These are phyloP conservation scores for Spodoptera frugiperda DNA, from an alignment of 1,140 invertebrate genomes.

Conservation along the genomic window DNA sequence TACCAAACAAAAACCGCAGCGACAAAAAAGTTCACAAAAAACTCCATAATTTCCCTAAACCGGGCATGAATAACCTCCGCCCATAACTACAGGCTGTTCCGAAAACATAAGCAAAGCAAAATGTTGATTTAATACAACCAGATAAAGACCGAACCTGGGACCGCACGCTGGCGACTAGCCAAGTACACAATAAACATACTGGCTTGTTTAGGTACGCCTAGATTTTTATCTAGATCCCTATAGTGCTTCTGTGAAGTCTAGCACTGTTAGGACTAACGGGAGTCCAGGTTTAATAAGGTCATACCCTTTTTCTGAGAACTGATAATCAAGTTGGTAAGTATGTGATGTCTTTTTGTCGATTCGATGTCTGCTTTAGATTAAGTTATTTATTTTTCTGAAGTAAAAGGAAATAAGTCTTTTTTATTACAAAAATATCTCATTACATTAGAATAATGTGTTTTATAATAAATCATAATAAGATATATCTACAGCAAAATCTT, in stretches of 20 bases:
- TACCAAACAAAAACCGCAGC: not conserved
- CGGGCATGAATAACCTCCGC: not conserved
- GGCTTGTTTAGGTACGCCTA: constrained; percentile 2
- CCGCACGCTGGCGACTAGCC: not conserved
- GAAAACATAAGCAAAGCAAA: constrained; percentile 8
- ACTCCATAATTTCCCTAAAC: not conserved
- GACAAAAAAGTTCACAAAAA: not conserved
- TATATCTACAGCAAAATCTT: too few species aligned
- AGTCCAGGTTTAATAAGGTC: not conserved
- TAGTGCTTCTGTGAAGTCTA: not conserved
- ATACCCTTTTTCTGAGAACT: not conserved
- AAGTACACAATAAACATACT: not conserved
- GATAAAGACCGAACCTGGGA: not conserved
- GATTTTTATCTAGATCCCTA: constrained; percentile 29
- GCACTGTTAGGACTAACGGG: too few species aligned
- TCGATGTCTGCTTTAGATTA: too few species aligned
- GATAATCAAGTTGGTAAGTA: not conserved
- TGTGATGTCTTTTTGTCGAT: not conserved
- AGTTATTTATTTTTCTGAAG: too few species aligned
- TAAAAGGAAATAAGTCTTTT: too few species aligned
- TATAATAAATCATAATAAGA: too few species aligned
- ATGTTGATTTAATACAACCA: constrained; percentile 34
- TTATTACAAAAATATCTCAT: too few species aligned
- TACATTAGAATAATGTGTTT: too few species aligned
- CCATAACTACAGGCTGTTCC: constrained; percentile 7